Evolutionary conservation across 2,797 vertebrate species (phyloP).

Genomic region (Todus mexicanus): DNA sequence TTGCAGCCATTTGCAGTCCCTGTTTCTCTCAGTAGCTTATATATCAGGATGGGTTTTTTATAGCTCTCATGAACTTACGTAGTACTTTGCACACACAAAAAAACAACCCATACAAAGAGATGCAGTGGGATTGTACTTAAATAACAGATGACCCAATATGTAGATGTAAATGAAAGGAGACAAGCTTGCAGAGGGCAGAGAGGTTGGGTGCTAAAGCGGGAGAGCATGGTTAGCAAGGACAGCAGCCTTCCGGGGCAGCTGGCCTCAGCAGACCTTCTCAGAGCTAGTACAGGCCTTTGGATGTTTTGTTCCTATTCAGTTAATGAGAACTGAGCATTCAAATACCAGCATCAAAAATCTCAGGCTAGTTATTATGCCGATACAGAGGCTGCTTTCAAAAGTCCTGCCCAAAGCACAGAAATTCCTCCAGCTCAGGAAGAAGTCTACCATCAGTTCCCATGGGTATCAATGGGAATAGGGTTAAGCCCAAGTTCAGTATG

Average conservation of each 20-base stretch:
- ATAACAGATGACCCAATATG: not conserved
- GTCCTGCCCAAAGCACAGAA: not conserved
- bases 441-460: rapidly evolving
- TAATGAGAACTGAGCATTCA: not conserved
- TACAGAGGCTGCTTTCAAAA: not conserved
- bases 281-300: not conserved
- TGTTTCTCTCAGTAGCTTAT: not conserved
- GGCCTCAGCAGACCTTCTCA: not conserved
- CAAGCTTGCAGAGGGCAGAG: not conserved
- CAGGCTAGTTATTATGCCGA: not conserved
- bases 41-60: not conserved
- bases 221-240: not conserved
- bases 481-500: rapidly evolving
- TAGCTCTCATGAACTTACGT: not conserved
- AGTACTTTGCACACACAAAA: not conserved
- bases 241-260: not conserved
- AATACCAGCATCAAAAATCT: not conserved
- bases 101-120: not conserved
- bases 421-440: not conserved
- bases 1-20: not conserved
- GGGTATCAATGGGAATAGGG: rapidly evolving
- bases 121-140: not conserved
- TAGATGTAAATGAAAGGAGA: not conserved
- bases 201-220: not conserved
- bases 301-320: not conserved